A percentile compares a stretch with the other conserved stretches of the same genome.
Evolutionary conservation across 1,140 invertebrate genomes (phyloP).

Genomic region (Drosophila ambigua): DNA sequence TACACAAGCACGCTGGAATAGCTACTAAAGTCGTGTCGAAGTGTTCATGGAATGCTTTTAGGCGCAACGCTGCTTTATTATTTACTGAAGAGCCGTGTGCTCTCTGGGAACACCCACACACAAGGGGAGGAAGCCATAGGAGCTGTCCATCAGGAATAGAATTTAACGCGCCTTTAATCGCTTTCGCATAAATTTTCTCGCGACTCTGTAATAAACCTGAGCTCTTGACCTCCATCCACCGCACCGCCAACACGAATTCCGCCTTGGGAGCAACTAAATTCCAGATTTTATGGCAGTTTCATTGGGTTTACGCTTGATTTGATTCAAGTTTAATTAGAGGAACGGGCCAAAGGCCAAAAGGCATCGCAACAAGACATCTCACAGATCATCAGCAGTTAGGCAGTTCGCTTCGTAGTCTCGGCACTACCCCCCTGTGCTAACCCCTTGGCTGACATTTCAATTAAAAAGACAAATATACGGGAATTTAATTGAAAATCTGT

Average conservation of each 20-base stretch:
- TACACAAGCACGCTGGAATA: slow-evolving; percentile 7
- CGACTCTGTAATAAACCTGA: slow-evolving; percentile 67
- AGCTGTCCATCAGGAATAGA: slow-evolving; percentile 55
- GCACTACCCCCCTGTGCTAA: neutral
- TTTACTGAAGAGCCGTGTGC: slow-evolving; percentile 23
- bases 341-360: slow-evolving; percentile 31
- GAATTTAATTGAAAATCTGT: slow-evolving; percentile 54
- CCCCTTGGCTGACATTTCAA: slow-evolving; percentile 52
- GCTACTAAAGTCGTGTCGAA: neutral
- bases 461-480: slow-evolving; percentile 61
- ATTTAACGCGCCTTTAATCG: slow-evolving; percentile 72
- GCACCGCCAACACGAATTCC: too few relatives aligned
- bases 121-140: neutral
- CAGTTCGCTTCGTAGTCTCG: slow-evolving; percentile 17
- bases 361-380: slow-evolving; percentile 7
- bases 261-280: neutral
- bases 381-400: slow-evolving; percentile 25
- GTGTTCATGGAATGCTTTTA: slow-evolving; percentile 42
- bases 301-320: slow-evolving; percentile 68
- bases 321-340: slow-evolving; percentile 71
- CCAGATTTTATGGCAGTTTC: slow-evolving; percentile 64
- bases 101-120: neutral
- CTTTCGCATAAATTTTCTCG: slow-evolving; percentile 72
- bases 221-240: too few relatives aligned
- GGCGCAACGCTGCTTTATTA: slow-evolving; percentile 63